A percentile compares a stretch with the other conserved stretches of the same genome.
Conservation (phyloP, 2,113 vertebrate genomes). For the Calidris pugnax region DNA sequence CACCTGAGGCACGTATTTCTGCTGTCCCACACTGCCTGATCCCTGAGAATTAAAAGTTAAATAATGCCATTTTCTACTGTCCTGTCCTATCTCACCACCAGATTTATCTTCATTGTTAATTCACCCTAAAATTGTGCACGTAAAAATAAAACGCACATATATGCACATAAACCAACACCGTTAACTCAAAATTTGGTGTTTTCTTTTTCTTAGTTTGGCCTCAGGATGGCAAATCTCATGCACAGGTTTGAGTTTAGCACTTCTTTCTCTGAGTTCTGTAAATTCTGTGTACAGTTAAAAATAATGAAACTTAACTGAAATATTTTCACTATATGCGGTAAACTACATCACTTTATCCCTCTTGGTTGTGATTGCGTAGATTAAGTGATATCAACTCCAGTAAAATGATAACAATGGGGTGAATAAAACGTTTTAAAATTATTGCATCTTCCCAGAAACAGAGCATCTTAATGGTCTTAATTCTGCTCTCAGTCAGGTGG, state of each 20-base stretch:
- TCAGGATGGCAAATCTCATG: background rate
- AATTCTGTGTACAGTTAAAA: background rate
- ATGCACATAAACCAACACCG: background rate
- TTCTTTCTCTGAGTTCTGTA: background rate
- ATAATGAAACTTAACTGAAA: background rate
- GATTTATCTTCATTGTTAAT: background rate
- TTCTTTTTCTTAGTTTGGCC: background rate
- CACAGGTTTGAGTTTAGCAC: background rate
- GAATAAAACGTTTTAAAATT: background rate
- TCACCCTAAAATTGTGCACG: background rate
- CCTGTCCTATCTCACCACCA: background rate
- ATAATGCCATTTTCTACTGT: background rate
- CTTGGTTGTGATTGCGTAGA: background rate
- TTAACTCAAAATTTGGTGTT: background rate
- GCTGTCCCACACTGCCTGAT: background rate
- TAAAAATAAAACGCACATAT: background rate
- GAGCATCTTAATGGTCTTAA: background rate
- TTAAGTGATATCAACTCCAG: background rate
- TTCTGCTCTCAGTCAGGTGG: background rate
- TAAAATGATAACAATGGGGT: background rate
- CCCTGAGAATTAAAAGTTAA: background rate
- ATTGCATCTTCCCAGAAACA: background rate
- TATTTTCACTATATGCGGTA: background rate
- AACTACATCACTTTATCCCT: background rate
- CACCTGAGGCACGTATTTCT: slow-evolving; percentile 32